These are phyloP conservation scores for Hippocampus kuda DNA, from an alignment of 2,797 vertebrate species.

Conservation along the genomic window DNA sequence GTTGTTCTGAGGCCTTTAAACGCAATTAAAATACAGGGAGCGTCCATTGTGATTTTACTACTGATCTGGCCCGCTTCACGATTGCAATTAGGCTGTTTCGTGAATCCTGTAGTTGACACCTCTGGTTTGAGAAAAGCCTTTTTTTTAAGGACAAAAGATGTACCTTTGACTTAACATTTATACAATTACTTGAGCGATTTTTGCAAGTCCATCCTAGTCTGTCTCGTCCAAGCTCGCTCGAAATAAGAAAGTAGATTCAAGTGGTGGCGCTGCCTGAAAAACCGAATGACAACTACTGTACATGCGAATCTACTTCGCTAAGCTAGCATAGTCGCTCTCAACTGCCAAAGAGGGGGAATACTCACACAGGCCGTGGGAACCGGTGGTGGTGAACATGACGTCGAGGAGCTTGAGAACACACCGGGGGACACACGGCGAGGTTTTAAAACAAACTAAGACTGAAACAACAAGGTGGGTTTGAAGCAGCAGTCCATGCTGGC, in stretches of 20 bases:
- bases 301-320: neutral
- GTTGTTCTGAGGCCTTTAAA: too few relatives aligned
- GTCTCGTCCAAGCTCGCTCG: neutral
- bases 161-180: neutral
- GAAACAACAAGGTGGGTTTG: constrained; percentile 44
- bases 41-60: too few relatives aligned
- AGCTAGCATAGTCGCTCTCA: neutral
- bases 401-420: neutral
- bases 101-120: neutral
- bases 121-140: neutral
- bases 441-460: constrained; percentile 13
- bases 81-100: too few relatives aligned
- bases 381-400: constrained; percentile 69
- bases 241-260: neutral
- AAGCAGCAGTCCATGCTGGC: constrained; percentile 38
- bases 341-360: constrained; percentile 20
- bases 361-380: constrained; percentile 72
- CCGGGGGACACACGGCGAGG: neutral
- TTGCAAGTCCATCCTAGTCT: too few relatives aligned
- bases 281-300: constrained; percentile 3
- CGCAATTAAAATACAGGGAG: too few relatives aligned
- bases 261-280: neutral
- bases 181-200: neutral
- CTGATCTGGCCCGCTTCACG: too few relatives aligned
- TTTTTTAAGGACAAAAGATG: neutral